phyloP scores from a whole-genome alignment of 2,797 vertebrate genomes.

The Dipus sagitta region DNA sequence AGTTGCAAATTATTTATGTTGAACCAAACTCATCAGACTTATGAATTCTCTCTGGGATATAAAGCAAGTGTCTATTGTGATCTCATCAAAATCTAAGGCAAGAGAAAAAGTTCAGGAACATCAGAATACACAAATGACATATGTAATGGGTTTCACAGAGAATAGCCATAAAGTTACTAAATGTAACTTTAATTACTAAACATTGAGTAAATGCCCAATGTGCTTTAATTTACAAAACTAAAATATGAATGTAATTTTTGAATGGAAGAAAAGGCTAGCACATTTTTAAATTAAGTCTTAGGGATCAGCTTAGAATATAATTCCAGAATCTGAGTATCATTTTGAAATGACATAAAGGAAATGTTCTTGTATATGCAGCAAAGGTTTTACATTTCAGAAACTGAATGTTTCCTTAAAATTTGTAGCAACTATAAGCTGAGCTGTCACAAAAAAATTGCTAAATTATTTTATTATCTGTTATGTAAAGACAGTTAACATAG shows the following conservation, averaged over 20 bases:
- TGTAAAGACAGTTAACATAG: not conserved
- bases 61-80: slow-evolving; percentile 52
- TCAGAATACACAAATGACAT: slow-evolving; percentile 8
- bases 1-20: slow-evolving; percentile 39
- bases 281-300: not conserved
- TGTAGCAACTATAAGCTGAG: not conserved
- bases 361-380: not conserved
- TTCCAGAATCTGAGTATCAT: not conserved
- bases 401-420: not conserved
- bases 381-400: not conserved
- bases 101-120: not conserved
- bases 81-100: slow-evolving; percentile 19
- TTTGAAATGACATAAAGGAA: not conserved
- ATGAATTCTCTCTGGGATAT: not conserved
- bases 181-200: not conserved
- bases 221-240: slow-evolving; percentile 44
- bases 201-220: not conserved
- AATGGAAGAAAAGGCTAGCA: not conserved
- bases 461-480: not conserved
- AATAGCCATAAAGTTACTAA: not conserved
- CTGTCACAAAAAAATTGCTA: slow-evolving; percentile 5
- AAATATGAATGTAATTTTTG: not conserved
- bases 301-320: not conserved
- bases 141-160: not conserved
- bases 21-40: slow-evolving; percentile 18